Percentiles rank a stretch among this genome's conserved stretches.
phyloP scores from a whole-genome alignment of 2,888 invertebrate genomes.

The Gandaritis pyraliata region DNA sequence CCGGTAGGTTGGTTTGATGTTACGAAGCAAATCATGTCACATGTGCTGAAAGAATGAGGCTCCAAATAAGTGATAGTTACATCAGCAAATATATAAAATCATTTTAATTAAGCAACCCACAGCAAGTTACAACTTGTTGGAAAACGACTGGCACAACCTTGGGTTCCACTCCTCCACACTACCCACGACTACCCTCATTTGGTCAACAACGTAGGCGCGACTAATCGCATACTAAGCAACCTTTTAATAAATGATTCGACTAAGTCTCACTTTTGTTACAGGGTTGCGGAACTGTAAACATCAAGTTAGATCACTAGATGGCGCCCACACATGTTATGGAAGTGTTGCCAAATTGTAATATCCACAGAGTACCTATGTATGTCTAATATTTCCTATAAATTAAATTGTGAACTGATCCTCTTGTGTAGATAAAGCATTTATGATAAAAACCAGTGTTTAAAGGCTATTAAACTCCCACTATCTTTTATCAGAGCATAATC shows the following conservation, averaged over 20 bases:
- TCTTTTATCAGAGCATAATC: constrained; percentile 72
- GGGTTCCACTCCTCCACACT: constrained; percentile 80
- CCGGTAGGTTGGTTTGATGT: constrained; percentile 9
- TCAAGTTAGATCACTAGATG: constrained; percentile 56
- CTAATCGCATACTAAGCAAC: constrained; percentile 78
- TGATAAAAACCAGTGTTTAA: constrained; percentile 51
- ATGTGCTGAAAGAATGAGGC: constrained; percentile 18
- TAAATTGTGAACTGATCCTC: neutral
- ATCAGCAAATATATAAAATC: constrained; percentile 66
- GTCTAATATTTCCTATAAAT: neutral
- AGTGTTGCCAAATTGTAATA: constrained; percentile 46
- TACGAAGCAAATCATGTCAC: constrained; percentile 17
- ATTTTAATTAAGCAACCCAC: constrained; percentile 80
- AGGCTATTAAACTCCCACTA: constrained; percentile 76
- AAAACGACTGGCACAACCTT: constrained; percentile 80
- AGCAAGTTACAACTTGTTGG: constrained; percentile 68
- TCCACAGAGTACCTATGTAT: neutral
- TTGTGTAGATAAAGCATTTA: constrained; percentile 44
- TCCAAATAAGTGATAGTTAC: constrained; percentile 30
- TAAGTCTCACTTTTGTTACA: constrained; percentile 71
- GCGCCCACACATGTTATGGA: constrained; percentile 69
- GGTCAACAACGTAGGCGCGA: constrained; percentile 78
- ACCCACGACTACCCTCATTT: constrained; percentile 83
- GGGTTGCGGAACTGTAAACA: constrained; percentile 72
- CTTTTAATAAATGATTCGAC: constrained; percentile 73